phyloP scores from a whole-genome alignment of 2,797 vertebrate genomes.

The Echeneis naucrates region DNA sequence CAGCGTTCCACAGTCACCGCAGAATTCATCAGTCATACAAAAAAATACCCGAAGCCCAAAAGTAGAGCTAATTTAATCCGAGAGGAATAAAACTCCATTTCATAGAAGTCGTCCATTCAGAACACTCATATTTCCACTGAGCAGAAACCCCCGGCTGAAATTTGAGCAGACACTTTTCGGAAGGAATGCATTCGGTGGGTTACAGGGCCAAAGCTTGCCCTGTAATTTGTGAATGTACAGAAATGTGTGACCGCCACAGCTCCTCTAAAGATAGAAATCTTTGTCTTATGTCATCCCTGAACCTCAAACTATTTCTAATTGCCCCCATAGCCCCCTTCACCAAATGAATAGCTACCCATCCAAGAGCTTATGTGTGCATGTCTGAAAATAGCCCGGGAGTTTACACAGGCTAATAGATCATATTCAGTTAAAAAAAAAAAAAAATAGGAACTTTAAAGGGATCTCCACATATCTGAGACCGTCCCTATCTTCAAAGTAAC shows the following conservation, averaged over 20 bases:
- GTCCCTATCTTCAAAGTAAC: conserved; percentile 70
- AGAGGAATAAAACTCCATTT: conserved; percentile 84
- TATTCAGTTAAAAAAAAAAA: conserved; percentile 53
- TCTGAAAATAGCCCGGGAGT: conserved; percentile 81
- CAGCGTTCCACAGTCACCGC: conserved; percentile 76
- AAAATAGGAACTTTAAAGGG: conserved; percentile 59
- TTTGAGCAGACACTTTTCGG: conserved; percentile 86
- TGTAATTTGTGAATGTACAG: conserved; percentile 89
- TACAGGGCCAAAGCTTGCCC: conserved; percentile 83
- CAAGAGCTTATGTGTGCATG: conserved; percentile 73
- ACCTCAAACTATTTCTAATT: conserved; percentile 86
- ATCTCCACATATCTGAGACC: conserved; percentile 58
- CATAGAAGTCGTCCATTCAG: conserved; percentile 83
- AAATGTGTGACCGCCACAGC: conserved; percentile 84
- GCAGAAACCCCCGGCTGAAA: conserved; percentile 85
- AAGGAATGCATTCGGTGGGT: conserved; percentile 87
- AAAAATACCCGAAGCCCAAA: conserved; percentile 76
- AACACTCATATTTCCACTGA: conserved; percentile 83
- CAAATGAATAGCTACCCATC: conserved; percentile 83
- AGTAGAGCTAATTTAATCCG: conserved; percentile 83
- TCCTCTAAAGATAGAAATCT: conserved; percentile 86
- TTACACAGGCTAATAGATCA: conserved; percentile 75
- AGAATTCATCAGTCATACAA: conserved; percentile 84
- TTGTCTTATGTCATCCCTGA: conserved; percentile 85
- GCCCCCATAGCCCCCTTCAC: conserved; percentile 77